phyloP scores from a whole-genome alignment of 1,140 invertebrate species.

The Pogonomyrmex barbatus region DNA sequence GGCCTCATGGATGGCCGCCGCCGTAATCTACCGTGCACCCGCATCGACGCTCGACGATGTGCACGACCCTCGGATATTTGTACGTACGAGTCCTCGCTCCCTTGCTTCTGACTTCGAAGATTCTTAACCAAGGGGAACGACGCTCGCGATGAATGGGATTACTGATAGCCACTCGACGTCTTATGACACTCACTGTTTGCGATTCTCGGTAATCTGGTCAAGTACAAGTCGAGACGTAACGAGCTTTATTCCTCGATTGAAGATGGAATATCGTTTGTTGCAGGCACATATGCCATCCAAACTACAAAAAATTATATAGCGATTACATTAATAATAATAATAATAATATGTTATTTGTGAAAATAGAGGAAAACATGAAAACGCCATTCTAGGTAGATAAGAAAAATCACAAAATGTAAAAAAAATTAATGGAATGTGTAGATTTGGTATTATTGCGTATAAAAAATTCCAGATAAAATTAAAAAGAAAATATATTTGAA shows the following conservation, averaged over 20 bases:
- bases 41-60: conserved; percentile 25
- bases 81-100: conserved; percentile 12
- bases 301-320: not conserved
- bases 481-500: not conserved
- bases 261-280: conserved; percentile 1
- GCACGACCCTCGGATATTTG: conserved; percentile 48
- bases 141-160: conserved; percentile 50
- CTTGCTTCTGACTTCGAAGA: conserved; percentile 30
- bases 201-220: not conserved
- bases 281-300: not conserved
- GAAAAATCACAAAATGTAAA: conserved; percentile 20
- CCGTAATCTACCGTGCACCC: conserved; percentile 45
- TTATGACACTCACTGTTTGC: conserved; percentile 25
- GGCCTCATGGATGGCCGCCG: conserved; percentile 9
- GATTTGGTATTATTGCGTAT: not conserved
- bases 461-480: not conserved
- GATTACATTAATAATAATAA: not conserved
- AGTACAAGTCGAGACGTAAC: not conserved
- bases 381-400: not conserved
- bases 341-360: not conserved
- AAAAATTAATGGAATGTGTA: conserved; percentile 3
- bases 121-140: conserved; percentile 39
- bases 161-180: conserved; percentile 42
- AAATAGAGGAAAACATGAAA: not conserved
- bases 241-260: conserved; percentile 12